phyloP scores from a whole-genome alignment of 2,888 invertebrate genomes.

The Bugula neritina region DNA sequence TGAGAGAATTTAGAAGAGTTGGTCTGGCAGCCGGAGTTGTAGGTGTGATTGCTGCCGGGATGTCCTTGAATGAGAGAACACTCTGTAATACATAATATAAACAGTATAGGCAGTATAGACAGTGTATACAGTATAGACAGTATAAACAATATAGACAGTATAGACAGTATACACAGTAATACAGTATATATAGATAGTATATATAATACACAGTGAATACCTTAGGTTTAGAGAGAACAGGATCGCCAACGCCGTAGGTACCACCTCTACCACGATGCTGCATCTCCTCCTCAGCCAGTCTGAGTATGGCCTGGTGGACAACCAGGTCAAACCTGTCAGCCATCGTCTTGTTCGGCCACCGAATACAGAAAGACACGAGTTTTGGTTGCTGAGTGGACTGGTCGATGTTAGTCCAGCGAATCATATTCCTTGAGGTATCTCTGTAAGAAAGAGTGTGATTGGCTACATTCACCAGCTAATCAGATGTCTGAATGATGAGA shows the following conservation, averaged over 20 bases:
- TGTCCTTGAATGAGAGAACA: slow-evolving; percentile 13
- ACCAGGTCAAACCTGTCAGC: slow-evolving; percentile 17
- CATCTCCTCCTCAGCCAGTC: neutral
- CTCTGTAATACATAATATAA: too few species aligned
- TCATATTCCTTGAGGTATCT: neutral
- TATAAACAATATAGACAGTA: too few species aligned
- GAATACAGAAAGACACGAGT: slow-evolving; percentile 11
- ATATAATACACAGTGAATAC: too few species aligned
- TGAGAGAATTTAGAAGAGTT: neutral
- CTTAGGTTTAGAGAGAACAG: slow-evolving; percentile 1
- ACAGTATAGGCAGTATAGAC: too few species aligned
- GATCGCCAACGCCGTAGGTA: slow-evolving; percentile 13
- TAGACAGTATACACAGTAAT: too few species aligned
- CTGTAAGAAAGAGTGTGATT: neutral
- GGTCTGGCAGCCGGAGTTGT: neutral
- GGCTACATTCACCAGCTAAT: too few species aligned
- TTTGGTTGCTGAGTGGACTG: slow-evolving; percentile 6
- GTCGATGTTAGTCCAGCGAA: slow-evolving; percentile 13
- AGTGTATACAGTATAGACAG: too few species aligned
- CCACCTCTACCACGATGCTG: neutral
- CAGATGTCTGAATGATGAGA: too few species aligned
- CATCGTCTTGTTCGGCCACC: neutral
- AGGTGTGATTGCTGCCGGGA: neutral
- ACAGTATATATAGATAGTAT: too few species aligned
- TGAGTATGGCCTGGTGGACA: neutral